A percentile compares a stretch with the other conserved stretches of the same genome.
Conservation (phyloP, 2,888 invertebrate species). For the Tipula lateralis region DNA sequence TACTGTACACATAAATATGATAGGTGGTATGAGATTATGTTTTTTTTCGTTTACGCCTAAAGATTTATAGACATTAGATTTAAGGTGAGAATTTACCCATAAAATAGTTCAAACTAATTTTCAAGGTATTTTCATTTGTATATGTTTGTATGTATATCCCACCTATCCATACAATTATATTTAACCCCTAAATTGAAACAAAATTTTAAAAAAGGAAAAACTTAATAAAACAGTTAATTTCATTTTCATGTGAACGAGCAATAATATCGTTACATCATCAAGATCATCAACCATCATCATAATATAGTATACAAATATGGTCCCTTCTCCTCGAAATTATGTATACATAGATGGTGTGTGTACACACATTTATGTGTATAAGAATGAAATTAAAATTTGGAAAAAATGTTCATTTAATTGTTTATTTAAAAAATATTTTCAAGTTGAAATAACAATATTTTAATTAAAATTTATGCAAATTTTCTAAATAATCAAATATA, state of each 20-base stretch:
- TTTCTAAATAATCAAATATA: not conserved
- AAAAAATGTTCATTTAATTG: slow-evolving; percentile 3
- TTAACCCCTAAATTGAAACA: not conserved
- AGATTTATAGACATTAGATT: not conserved
- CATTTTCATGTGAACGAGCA: not conserved
- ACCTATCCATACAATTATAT: not conserved
- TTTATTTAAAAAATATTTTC: slow-evolving; percentile 4
- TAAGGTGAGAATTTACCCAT: not conserved
- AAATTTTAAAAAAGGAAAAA: not conserved
- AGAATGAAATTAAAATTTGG: not conserved
- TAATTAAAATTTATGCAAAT: slow-evolving; percentile 3
- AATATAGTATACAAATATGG: not conserved
- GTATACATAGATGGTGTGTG: not conserved
- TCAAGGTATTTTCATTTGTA: not conserved
- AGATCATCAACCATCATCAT: not conserved
- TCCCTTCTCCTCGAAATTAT: not conserved
- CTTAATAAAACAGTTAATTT: not conserved
- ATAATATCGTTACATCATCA: not conserved
- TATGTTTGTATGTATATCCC: too few species aligned
- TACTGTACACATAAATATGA: not conserved
- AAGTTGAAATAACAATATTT: not conserved
- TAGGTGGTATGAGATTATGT: not conserved
- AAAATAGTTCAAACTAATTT: not conserved
- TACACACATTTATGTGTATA: not conserved
- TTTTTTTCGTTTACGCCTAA: not conserved